Evolutionary conservation across 2,113 vertebrate genomes (phyloP).

Genomic region (Hippocampus mohnikei): DNA sequence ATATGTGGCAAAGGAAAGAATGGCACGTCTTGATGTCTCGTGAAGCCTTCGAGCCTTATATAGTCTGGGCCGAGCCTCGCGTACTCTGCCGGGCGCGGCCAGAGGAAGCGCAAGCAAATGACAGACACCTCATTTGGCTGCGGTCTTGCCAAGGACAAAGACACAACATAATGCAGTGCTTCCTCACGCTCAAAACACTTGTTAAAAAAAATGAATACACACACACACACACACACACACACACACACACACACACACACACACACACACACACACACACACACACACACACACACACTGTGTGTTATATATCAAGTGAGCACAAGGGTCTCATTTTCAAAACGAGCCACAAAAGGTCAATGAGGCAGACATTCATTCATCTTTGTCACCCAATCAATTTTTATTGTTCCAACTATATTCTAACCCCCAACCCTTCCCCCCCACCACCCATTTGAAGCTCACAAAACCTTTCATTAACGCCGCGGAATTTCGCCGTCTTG

Average conservation of each 20-base stretch:
- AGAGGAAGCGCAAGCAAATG: slow-evolving; percentile 57
- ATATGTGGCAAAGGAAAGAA: slow-evolving; percentile 70
- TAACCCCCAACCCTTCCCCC: too few species aligned
- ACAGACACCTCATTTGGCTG: slow-evolving; percentile 30
- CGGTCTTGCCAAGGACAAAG: slow-evolving; percentile 46
- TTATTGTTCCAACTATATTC: background rate
- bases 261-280: too few species aligned
- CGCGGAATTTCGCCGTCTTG: background rate
- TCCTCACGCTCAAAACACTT: background rate
- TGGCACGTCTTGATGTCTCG: slow-evolving; percentile 69
- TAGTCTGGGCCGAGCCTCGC: slow-evolving; percentile 62
- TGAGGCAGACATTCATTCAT: slow-evolving; percentile 16
- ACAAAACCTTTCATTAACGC: background rate
- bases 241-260: too few species aligned
- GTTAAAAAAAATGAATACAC: background rate
- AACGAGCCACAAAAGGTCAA: slow-evolving; percentile 44
- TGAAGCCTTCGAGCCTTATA: slow-evolving; percentile 71
- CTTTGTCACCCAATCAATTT: background rate
- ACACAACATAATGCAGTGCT: background rate
- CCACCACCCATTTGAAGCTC: background rate
- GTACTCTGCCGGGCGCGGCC: slow-evolving; percentile 56
- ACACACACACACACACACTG: too few species aligned
- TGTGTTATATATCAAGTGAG: slow-evolving; percentile 17
- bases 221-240: too few species aligned
- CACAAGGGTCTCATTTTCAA: slow-evolving; percentile 10